A percentile compares a stretch with the other conserved stretches of the same genome.
Evolutionary conservation across 2,797 vertebrate genomes (phyloP).

Genomic region (Huso huso): DNA sequence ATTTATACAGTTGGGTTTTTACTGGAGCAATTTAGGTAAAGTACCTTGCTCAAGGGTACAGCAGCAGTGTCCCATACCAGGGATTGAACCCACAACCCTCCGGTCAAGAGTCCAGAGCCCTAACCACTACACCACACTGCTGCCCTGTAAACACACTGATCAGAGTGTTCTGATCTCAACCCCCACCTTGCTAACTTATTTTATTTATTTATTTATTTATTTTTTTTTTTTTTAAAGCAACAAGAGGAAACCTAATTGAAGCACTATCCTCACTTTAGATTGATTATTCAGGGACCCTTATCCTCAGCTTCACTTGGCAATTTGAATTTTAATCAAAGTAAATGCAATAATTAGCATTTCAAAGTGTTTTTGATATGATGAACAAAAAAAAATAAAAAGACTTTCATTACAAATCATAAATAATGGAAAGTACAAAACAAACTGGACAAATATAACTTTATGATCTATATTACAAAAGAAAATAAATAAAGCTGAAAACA

Average conservation of each 20-base stretch:
- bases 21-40: no score
- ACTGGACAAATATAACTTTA: conserved; percentile 1
- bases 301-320: conserved; percentile 64
- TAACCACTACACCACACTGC: no score
- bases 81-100: no score
- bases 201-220: no score
- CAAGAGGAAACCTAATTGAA: conserved; percentile 52
- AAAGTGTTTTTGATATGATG: conserved; percentile 65
- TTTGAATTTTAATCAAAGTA: conserved; percentile 68
- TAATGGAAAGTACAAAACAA: conserved; percentile 42
- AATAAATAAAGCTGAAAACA: conserved; percentile 33
- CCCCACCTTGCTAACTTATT: not conserved
- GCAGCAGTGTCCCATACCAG: no score
- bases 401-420: conserved; percentile 57
- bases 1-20: no score
- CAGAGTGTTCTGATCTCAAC: not conserved
- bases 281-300: conserved; percentile 66
- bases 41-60: no score
- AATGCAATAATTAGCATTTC: conserved; percentile 77
- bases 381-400: conserved; percentile 40
- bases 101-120: no score
- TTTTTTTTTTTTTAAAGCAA: conserved; percentile 4
- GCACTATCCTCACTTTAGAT: conserved; percentile 64
- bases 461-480: not conserved
- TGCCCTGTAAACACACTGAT: not conserved